These are phyloP conservation scores for Dasysyrphus albostriatus DNA, from an alignment of 2,888 invertebrate genomes.

Conservation along the genomic window DNA sequence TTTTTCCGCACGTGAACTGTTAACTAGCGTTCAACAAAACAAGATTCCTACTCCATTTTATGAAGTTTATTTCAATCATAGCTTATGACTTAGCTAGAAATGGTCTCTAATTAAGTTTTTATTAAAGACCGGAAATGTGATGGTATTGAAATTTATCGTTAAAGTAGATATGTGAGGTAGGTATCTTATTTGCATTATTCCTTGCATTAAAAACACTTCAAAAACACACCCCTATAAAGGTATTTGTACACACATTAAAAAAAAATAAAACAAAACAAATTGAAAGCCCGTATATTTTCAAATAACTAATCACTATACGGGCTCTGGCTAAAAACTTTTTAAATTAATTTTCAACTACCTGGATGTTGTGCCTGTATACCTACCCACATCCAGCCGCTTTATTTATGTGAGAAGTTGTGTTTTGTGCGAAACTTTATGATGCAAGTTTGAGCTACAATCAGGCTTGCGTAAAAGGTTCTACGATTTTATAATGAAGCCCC, in stretches of 20 bases:
- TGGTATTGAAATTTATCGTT: background rate
- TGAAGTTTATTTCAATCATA: too few relatives aligned
- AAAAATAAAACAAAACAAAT: conserved; percentile 12
- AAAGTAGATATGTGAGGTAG: background rate
- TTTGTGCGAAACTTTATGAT: conserved; percentile 38
- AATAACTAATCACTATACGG: conserved; percentile 60
- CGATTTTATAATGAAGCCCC: conserved; percentile 53
- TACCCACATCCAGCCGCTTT: conserved; percentile 36
- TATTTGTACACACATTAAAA: background rate
- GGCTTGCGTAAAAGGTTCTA: conserved; percentile 27
- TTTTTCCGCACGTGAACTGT: too few relatives aligned
- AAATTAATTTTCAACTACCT: conserved; percentile 56
- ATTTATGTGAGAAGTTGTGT: conserved; percentile 28
- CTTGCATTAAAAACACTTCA: background rate
- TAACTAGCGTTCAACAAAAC: too few relatives aligned
- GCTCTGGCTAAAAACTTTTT: conserved; percentile 51
- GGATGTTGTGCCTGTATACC: background rate
- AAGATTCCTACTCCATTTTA: too few relatives aligned
- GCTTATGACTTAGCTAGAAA: too few relatives aligned
- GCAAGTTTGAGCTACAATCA: conserved; percentile 51
- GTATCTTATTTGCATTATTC: conserved; percentile 2
- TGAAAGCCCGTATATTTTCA: conserved; percentile 46
- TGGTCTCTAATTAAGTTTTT: background rate
- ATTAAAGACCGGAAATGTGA: background rate
- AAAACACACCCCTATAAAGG: background rate